phyloP scores from a whole-genome alignment of 2,113 vertebrate species.

The Xiphophorus maculatus region DNA sequence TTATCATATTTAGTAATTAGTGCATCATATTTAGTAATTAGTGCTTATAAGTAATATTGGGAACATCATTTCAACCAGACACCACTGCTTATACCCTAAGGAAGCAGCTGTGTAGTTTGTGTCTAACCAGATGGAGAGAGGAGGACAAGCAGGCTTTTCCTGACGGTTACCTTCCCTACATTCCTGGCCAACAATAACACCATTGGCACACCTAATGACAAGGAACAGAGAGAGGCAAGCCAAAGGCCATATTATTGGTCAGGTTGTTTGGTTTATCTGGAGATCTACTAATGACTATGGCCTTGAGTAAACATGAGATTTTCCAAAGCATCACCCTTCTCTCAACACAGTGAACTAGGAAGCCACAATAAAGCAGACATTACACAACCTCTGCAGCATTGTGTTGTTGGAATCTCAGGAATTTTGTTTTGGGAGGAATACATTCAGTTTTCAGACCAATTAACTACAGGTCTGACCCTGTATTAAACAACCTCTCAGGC shows the following conservation, averaged over 20 bases:
- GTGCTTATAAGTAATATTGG: not conserved
- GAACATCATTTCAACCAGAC: not conserved
- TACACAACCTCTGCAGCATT: conserved; percentile 28
- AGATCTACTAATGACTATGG: conserved; percentile 16
- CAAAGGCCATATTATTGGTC: conserved; percentile 45
- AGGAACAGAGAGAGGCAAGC: conserved; percentile 21
- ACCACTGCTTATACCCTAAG: conserved; percentile 25
- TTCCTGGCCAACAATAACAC: conserved; percentile 62
- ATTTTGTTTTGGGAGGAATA: conserved; percentile 66
- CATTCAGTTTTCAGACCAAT: conserved; percentile 19
- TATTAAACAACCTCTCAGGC: conserved; percentile 7
- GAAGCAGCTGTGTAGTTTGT: conserved; percentile 65
- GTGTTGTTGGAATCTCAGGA: conserved; percentile 42
- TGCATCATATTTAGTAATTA: not conserved
- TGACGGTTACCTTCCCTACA: conserved; percentile 39
- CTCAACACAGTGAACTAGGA: conserved; percentile 48
- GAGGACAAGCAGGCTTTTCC: conserved; percentile 52
- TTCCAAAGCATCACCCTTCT: conserved; percentile 23
- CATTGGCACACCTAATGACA: conserved; percentile 32
- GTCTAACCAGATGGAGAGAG: conserved; percentile 36
- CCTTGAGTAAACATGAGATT: conserved; percentile 49
- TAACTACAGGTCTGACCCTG: conserved; percentile 10
- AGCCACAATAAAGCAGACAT: conserved; percentile 32
- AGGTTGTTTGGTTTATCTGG: conserved; percentile 51
- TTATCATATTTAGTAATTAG: not conserved